Conservation (phyloP, 2,888 invertebrate species). For the Drosophila stalkeri region DNA sequence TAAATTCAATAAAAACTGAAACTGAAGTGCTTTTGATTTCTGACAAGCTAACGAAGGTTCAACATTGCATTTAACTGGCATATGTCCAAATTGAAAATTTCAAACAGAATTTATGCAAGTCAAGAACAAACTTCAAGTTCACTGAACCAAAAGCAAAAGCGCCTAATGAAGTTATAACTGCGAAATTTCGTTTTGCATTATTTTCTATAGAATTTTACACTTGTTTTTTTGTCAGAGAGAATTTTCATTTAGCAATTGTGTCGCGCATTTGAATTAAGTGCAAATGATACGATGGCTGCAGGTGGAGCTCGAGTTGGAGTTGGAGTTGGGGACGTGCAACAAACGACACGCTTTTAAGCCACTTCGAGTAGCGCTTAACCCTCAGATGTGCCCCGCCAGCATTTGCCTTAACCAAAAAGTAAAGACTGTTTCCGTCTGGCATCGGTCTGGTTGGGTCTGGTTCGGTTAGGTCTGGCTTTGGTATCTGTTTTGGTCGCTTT, state of each 20-base stretch:
- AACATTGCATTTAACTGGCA: constrained; percentile 25
- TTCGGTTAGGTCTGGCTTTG: constrained; percentile 44
- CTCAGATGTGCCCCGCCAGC: constrained; percentile 6
- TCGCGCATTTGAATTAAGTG: constrained; percentile 85
- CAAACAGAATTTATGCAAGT: constrained; percentile 2
- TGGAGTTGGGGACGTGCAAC: constrained; percentile 7
- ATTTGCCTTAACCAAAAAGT: constrained; percentile 12
- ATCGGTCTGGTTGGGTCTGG: constrained; percentile 21
- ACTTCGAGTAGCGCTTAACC: constrained; percentile 61
- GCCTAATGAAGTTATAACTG: constrained; percentile 57
- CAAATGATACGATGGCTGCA: constrained; percentile 81
- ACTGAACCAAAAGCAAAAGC: constrained; percentile 11
- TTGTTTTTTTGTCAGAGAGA: constrained; percentile 6
- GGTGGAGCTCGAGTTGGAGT: constrained; percentile 22
- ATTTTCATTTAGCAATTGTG: constrained; percentile 77
- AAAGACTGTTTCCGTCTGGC: constrained; percentile 33
- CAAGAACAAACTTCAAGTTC: constrained; percentile 21
- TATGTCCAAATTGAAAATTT: constrained; percentile 21
- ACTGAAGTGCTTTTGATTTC: constrained; percentile 20
- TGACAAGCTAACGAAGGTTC: constrained; percentile 29
- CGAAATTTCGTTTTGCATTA: constrained; percentile 65
- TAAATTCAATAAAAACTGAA: constrained; percentile 25
- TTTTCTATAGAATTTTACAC: constrained; percentile 31
- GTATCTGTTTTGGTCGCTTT: constrained; percentile 55
- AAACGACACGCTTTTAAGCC: constrained; percentile 71